Base-by-base conservation (phyloP, 2,797 vertebrate genomes). In the Huso huso region DNA sequence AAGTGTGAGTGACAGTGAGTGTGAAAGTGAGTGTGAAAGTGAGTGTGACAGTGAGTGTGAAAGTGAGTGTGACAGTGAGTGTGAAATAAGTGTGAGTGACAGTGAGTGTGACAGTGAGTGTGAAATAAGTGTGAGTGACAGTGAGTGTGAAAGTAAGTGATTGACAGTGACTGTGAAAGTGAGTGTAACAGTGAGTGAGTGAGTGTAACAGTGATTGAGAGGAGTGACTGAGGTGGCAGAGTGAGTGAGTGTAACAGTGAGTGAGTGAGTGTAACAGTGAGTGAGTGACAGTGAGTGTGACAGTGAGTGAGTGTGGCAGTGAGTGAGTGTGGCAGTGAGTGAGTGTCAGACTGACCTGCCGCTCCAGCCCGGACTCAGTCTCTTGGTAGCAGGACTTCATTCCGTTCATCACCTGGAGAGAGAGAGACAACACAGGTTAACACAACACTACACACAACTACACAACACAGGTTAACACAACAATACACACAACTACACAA, bases 341-440 rank as follows among this genome's bases (percentile, higher is more conserved):
- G 58, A 52, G 48, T 18, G 8, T 6, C 49, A 51, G n/a, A 61
- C 67, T 51, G 8, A 71, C 49, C 61, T 55, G 6, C 48, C 63
- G 10, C 11, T 63, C 12, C 49, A 65, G 58, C 52, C 66, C 62
- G 7, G 10, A 58, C n/a, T 68, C 69, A 8, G 61, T 72, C 6
- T 67, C 9, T 18, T 69, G 65, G 68, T 70, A 71, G 49, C 73
- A 71, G 18, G 57, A 23, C 58, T 65, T 51, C 49, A 60, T 52
- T 11, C 48, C 63, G 15, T 7, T 4, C 37, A 49, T 37, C 52
- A 51, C 58, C 63, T 65, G 13, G 18, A 51, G 52, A 49, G 8
- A 11, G 15, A 6, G 62, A 6, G 4, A 48, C 2, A 53, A 50
- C 8, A 48, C 7, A 2, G 0, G 15, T 18, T 18, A 18, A 18